These are phyloP conservation scores for Columba livia DNA, from an alignment of 2,113 vertebrate species.

Conservation along the genomic window DNA sequence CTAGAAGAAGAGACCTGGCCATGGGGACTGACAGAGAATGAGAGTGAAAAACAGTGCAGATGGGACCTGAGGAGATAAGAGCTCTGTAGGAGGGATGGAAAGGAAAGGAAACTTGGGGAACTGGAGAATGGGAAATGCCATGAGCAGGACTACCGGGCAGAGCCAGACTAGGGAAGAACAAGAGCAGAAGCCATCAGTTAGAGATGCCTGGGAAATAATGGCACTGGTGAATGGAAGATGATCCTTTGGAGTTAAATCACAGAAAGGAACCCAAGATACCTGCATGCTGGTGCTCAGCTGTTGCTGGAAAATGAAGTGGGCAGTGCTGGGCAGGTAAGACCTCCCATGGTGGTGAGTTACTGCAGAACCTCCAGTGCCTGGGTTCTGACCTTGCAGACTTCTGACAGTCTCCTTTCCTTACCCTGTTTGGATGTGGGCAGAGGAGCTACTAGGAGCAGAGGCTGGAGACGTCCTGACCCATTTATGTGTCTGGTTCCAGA, in stretches of 20 bases:
- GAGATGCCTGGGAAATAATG: accelerated
- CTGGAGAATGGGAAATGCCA: not conserved
- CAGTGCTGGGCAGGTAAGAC: not conserved
- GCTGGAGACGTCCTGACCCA: not conserved
- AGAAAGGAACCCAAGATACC: not conserved
- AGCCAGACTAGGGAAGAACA: not conserved
- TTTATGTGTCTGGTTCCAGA: accelerated
- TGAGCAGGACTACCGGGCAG: not conserved
- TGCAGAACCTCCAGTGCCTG: not conserved
- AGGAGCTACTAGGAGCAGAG: accelerated
- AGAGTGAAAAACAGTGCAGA: not conserved
- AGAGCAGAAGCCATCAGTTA: not conserved
- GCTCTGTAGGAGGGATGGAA: not conserved
- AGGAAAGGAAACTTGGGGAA: not conserved
- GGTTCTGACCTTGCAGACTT: not conserved
- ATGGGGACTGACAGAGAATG: not conserved
- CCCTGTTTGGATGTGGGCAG: not conserved
- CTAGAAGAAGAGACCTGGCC: not conserved
- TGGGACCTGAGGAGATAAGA: not conserved
- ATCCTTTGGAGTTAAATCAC: not conserved
- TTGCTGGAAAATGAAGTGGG: not conserved
- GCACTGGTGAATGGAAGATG: not conserved
- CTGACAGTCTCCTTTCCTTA: not conserved
- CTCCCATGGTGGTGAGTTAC: not conserved
- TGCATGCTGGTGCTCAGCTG: not conserved